Conservation (phyloP, 2,797 vertebrate species). For the Halcyon badia region DNA sequence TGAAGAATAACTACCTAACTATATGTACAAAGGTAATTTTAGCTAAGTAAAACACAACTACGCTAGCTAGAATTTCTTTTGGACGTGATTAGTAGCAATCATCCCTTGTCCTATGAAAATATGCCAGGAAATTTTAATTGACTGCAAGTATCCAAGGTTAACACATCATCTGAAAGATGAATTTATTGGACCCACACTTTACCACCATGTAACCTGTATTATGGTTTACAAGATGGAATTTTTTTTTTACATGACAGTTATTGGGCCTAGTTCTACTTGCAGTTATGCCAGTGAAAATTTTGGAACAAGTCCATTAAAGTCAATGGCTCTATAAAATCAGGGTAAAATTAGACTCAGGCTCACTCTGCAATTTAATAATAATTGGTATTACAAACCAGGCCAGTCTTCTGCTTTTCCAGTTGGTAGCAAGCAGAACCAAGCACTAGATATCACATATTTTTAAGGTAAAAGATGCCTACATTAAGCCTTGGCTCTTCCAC, state of each 20-base stretch:
- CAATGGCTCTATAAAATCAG: constrained; percentile 9
- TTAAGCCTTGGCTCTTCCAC: background rate
- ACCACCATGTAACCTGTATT: constrained; percentile 13
- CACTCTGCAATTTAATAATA: background rate
- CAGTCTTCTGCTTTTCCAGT: background rate
- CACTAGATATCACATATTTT: background rate
- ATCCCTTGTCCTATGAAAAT: background rate
- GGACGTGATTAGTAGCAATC: background rate
- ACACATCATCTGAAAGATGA: constrained; percentile 32
- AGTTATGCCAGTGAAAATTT: constrained; percentile 8
- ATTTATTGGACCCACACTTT: constrained; percentile 3
- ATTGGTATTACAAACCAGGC: background rate
- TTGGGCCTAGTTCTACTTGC: background rate
- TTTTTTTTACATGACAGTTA: constrained; percentile 58
- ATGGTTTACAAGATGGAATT: constrained; percentile 41
- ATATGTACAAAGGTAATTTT: background rate
- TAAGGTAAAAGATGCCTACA: background rate
- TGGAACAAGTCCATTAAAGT: constrained; percentile 31
- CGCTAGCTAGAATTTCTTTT: constrained; percentile 22
- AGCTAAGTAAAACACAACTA: constrained; percentile 17
- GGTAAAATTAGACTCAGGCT: constrained; percentile 23
- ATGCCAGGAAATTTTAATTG: constrained; percentile 55
- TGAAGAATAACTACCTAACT: background rate
- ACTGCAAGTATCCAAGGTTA: constrained; percentile 15
- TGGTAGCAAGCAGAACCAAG: background rate